Base-by-base conservation (phyloP, 2,797 vertebrate genomes). In the Hippocampus kuda region DNA sequence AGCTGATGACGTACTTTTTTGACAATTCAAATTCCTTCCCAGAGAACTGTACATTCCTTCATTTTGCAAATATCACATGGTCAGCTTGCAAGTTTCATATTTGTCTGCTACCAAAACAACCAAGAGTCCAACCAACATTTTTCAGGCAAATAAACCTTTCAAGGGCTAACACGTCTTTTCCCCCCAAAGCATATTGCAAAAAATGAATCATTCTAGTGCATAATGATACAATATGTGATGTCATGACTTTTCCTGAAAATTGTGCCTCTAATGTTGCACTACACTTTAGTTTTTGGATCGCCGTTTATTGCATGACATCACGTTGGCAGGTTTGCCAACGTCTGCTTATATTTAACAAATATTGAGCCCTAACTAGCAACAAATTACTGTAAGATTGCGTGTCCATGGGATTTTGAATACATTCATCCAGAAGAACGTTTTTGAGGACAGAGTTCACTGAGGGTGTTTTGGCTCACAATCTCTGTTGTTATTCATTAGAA, bases 11-110 rank as follows among this genome's bases (percentile, higher is more conserved):
- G 88, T 88, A 86, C 67, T 87, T 90, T 70, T 81, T 84, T 87
- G 81, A 88, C 79, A 85, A 83, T 69, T 70, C 68, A 69, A 73
- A 80, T 84, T 85, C 80, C 89, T 91, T 91, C 90, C 90, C 90
- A 92, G 89, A 89, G 85, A 88, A 85, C 84, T 74, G 68, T 75
- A 81, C 84, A 81, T 89, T 86, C 79, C 75, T 81, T 75, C 77
- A 85, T 88, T 89, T 87, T 87, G 82, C 83, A 77, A 88, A 86
- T 77, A 84, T 87, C 79, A 78, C 81, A 86, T 79, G 79, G 81
- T 83, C 81, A 79, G 71, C 66, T 59, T 83, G 75, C 77, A 74
- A 81, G 87, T 80, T 71, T 83, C 66, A 85, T 84, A 68, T 79
- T 83, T 83, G 77, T 71, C 53, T 79, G 73, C 75, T 85, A 84